Conservation (phyloP, 2,113 vertebrate genomes). For the Azemiops feae region DNA sequence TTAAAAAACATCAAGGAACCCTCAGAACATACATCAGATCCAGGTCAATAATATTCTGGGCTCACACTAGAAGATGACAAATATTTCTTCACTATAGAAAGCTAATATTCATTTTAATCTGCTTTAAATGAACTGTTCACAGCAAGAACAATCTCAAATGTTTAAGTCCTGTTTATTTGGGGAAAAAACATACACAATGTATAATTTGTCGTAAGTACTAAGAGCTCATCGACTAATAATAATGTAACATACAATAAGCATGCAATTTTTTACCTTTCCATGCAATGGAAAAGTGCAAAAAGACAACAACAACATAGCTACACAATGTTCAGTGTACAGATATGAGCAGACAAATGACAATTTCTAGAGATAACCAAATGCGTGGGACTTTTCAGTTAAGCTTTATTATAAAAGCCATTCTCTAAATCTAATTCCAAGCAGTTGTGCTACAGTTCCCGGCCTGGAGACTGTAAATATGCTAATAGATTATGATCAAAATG, state of each 20-base stretch:
- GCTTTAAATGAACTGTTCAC: not conserved
- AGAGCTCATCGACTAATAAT: not conserved
- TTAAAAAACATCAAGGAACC: not conserved
- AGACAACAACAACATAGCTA: not conserved
- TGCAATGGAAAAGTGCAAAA: not conserved
- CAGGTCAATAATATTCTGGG: not conserved
- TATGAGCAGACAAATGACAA: not conserved
- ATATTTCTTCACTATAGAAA: constrained; percentile 1
- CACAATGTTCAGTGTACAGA: not conserved
- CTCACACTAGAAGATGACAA: not conserved
- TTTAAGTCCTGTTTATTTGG: not conserved
- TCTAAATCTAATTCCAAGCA: constrained; percentile 2
- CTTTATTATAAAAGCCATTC: not conserved
- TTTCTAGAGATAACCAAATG: not conserved
- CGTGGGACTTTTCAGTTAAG: not conserved
- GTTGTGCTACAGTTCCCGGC: not conserved
- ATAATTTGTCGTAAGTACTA: not conserved
- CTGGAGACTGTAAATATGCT: not conserved
- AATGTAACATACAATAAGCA: not conserved
- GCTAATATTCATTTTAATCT: constrained; percentile 9
- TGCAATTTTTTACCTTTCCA: not conserved
- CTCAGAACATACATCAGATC: not conserved
- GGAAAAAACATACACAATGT: not conserved
- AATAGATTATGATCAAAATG: not conserved
- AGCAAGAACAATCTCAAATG: not conserved